These are phyloP conservation scores for Holacanthella duospinosa DNA, from an alignment of 2,888 invertebrate genomes.

Conservation along the genomic window DNA sequence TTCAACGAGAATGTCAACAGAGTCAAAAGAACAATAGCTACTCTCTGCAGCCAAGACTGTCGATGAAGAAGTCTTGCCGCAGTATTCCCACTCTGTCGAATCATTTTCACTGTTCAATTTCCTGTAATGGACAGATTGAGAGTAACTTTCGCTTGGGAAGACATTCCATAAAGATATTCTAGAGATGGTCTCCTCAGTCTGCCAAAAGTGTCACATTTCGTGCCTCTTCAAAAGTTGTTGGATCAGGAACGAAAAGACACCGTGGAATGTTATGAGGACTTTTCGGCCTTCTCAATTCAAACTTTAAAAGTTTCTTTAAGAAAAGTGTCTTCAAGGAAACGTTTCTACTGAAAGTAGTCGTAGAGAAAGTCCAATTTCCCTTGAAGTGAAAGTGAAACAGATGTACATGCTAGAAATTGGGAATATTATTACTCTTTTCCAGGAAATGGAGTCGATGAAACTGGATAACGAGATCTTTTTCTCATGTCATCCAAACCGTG, in stretches of 20 bases:
- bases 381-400: neutral
- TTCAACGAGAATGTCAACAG: neutral
- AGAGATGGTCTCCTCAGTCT: neutral
- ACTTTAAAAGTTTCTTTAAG: no score
- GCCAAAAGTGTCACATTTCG: conserved; percentile 1
- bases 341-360: no score
- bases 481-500: no score
- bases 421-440: no score
- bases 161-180: conserved; percentile 2
- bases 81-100: no score
- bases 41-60: no score
- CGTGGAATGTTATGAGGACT: neutral
- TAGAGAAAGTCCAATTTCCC: conserved; percentile 1
- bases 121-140: conserved; percentile 1
- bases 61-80: no score
- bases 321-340: no score
- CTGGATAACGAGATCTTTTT: neutral
- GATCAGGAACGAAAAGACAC: neutral
- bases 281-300: neutral
- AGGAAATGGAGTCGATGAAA: neutral
- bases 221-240: no score
- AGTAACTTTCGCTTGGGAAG: neutral
- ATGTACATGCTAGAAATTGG: neutral
- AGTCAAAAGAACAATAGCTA: neutral
- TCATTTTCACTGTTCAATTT: neutral